Conservation (phyloP, 2,797 vertebrate species). For the Lindbergichthys nudifrons region DNA sequence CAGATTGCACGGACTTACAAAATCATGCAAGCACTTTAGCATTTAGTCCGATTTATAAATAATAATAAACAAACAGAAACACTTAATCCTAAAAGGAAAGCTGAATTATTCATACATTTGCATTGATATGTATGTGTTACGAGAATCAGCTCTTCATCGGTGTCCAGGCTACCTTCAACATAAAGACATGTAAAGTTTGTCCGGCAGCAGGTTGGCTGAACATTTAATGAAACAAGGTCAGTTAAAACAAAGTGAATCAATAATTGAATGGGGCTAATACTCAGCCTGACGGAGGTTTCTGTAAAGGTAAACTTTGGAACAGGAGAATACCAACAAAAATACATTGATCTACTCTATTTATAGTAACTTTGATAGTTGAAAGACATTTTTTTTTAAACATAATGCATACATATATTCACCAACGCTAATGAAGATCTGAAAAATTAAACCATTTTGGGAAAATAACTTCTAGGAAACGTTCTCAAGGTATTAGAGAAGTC, state of each 20-base stretch:
- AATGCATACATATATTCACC: not conserved
- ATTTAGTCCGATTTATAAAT: not conserved
- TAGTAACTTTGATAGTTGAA: not conserved
- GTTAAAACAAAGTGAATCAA: not conserved
- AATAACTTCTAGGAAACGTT: not conserved
- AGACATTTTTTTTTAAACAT: not conserved
- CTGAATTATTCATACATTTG: not conserved
- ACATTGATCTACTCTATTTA: not conserved
- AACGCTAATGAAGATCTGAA: not conserved
- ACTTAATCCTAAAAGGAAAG: not conserved
- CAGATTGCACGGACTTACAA: not conserved
- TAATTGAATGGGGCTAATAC: not conserved
- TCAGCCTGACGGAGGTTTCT: not conserved
- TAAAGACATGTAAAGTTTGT: too few relatives aligned
- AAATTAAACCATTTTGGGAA: not conserved
- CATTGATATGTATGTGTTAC: not conserved
- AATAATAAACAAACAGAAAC: not conserved
- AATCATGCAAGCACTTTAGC: not conserved
- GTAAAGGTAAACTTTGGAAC: conserved; percentile 6
- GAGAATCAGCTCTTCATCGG: not conserved
- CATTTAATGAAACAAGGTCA: not conserved
- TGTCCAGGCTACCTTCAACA: too few relatives aligned
- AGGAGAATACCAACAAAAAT: not conserved
- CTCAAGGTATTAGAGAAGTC: too few relatives aligned
- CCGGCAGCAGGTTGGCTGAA: not conserved